These are phyloP conservation scores for Andrena marginata DNA, from an alignment of 2,888 invertebrate genomes.

Conservation along the genomic window DNA sequence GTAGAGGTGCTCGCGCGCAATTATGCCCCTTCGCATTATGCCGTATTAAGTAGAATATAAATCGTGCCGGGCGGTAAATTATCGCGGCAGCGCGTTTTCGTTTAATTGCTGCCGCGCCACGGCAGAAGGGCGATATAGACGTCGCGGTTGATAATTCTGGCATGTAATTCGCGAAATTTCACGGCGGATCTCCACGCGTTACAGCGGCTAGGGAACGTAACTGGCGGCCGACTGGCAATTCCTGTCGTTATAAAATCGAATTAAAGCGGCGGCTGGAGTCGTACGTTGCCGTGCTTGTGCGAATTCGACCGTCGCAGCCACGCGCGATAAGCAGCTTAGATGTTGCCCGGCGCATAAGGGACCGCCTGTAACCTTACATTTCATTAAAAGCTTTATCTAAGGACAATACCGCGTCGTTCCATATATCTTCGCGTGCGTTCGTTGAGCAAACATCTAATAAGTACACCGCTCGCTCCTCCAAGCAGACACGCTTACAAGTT, in stretches of 20 bases:
- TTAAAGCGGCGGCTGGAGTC: conserved; percentile 45
- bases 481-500: background rate
- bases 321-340: conserved; percentile 10
- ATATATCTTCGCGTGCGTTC: background rate
- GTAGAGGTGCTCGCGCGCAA: background rate
- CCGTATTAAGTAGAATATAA: conserved; percentile 52
- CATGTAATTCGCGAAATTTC: conserved; percentile 50
- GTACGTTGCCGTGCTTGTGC: conserved; percentile 37
- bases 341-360: background rate
- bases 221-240: conserved; percentile 31
- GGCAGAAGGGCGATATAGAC: conserved; percentile 14
- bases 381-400: background rate
- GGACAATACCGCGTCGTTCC: background rate
- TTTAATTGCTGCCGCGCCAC: conserved; percentile 43
- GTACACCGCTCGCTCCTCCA: background rate
- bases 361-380: background rate
- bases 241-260: conserved; percentile 47
- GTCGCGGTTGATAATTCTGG: conserved; percentile 43
- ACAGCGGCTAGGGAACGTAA: conserved; percentile 34
- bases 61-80: conserved; percentile 51
- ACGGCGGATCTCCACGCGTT: conserved; percentile 38
- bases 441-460: background rate
- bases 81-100: conserved; percentile 46
- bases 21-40: conserved; percentile 18
- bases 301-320: conserved; percentile 29